Base-by-base conservation (phyloP, 2,113 vertebrate genomes). In the Oceanodroma tethys region DNA sequence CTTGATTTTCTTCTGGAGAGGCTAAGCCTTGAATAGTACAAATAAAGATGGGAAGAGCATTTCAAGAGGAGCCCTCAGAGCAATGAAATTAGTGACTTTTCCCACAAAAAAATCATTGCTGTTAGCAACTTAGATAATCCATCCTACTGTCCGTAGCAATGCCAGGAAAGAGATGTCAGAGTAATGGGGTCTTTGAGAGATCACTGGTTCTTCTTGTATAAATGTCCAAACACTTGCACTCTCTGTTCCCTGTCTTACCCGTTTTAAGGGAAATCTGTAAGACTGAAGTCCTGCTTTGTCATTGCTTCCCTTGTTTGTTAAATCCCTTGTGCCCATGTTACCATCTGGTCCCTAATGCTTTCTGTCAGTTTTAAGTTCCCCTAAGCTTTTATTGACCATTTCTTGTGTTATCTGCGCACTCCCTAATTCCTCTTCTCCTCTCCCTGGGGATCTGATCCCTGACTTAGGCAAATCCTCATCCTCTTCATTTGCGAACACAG, bases 381-480 rank as follows among this genome's bases (percentile, higher is more conserved):
- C 47, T 85, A 43, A 81, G 88, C 92, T 90, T 90, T 92, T 87
- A 75, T 80, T 80, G 73, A 89, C 92, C 93, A 56, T 78, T 87
- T 94, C 73, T 81, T 43, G 80, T 50, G 50, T 59, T 45, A 36
- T 60, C 71, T 48, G 40, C 13, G 7, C 58, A 5, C 56, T 90
- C 36, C 81, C 18, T 76, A 84, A 47, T 59, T 68, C 90, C 66
- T 43, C 22, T 10, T 52, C 81, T 86, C 72, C 45, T 81, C 56
- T 94, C 90, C 67, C 63, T 8, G 27, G 91, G 93, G 95, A 89
- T 85, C 55, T 85, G 60, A 79, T 94, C 88, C 78, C 82, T 73
- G 79, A 96, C 81, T 94, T 94, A 78, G 87, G 86, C 62, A 96
- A 93, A 97, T 96, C 88, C 81, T 96, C 84, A n/a, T 90, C 86